These are phyloP conservation scores for Crossaster papposus DNA, from an alignment of 53 echinoderm and acorn worm genomes.

Conservation along the genomic window DNA sequence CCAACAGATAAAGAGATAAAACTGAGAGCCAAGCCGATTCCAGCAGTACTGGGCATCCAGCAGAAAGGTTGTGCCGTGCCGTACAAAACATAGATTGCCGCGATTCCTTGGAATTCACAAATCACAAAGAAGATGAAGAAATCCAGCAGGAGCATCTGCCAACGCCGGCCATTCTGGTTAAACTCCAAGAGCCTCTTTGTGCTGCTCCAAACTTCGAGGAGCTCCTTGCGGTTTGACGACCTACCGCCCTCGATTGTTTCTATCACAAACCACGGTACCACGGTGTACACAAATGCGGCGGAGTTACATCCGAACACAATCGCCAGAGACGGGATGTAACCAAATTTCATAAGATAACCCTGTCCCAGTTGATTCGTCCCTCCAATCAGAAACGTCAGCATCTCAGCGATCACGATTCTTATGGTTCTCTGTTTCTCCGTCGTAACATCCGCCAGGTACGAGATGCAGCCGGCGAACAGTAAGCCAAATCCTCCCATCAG, in stretches of 20 bases:
- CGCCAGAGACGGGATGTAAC: constrained; percentile 34
- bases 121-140: constrained; percentile 47
- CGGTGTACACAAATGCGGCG: constrained; percentile 47
- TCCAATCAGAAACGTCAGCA: constrained; percentile 55
- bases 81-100: constrained; percentile 58
- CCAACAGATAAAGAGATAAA: constrained; percentile 56
- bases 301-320: constrained; percentile 28
- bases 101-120: neutral
- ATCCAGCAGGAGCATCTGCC: constrained; percentile 47
- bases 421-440: constrained; percentile 57
- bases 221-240: neutral
- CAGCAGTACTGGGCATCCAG: constrained; percentile 49
- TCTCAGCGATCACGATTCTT: constrained; percentile 70
- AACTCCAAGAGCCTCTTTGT: constrained; percentile 45
- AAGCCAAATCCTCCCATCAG: constrained; percentile 59
- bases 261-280: constrained; percentile 44
- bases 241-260: constrained; percentile 48
- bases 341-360: constrained; percentile 46
- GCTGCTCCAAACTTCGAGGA: constrained; percentile 12
- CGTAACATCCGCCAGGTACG: constrained; percentile 69
- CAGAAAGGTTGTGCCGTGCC: constrained; percentile 69
- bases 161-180: constrained; percentile 46
- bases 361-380: constrained; percentile 55
- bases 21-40: constrained; percentile 31
- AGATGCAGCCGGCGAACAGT: constrained; percentile 60